Conservation (phyloP, 1,140 invertebrate genomes). For the Drosophila triauraria region DNA sequence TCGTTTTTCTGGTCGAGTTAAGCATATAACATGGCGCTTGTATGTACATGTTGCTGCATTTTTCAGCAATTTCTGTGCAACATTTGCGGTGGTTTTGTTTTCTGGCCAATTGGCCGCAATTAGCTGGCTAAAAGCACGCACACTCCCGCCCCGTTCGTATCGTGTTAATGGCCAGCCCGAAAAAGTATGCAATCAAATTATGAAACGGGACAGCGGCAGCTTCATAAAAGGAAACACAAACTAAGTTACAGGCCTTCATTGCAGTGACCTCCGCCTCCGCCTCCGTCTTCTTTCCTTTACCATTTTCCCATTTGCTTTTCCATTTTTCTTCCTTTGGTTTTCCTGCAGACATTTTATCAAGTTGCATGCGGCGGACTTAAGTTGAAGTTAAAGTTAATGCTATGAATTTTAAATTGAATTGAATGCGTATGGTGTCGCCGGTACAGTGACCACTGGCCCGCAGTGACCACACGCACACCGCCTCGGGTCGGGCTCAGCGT, state of each 20-base stretch:
- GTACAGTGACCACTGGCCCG: slow-evolving; percentile 43
- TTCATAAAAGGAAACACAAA: slow-evolving; percentile 57
- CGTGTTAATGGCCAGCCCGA: slow-evolving; percentile 71
- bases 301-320: not conserved
- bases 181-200: slow-evolving; percentile 80
- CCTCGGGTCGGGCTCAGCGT: slow-evolving; percentile 9
- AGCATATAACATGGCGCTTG: slow-evolving; percentile 13
- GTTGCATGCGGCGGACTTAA: slow-evolving; percentile 81
- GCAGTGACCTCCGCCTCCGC: slow-evolving; percentile 34
- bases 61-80: slow-evolving; percentile 9
- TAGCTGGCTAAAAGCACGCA: slow-evolving; percentile 60
- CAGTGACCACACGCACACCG: slow-evolving; percentile 11
- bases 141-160: slow-evolving; percentile 21
- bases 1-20: slow-evolving; percentile 34
- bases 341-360: slow-evolving; percentile 68
- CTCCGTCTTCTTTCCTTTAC: no score
- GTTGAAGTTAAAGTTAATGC: slow-evolving; percentile 81
- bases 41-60: slow-evolving; percentile 10
- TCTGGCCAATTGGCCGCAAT: slow-evolving; percentile 61
- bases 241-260: slow-evolving; percentile 67
- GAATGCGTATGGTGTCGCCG: slow-evolving; percentile 70
- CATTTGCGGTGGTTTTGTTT: slow-evolving; percentile 53
- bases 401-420: slow-evolving; percentile 84
- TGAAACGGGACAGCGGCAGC: slow-evolving; percentile 54
- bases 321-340: not conserved